Percentiles rank a stretch among this genome's conserved stretches.
Evolutionary conservation across 2,113 vertebrate genomes (phyloP).

Genomic region (Poeciliopsis prolifica): DNA sequence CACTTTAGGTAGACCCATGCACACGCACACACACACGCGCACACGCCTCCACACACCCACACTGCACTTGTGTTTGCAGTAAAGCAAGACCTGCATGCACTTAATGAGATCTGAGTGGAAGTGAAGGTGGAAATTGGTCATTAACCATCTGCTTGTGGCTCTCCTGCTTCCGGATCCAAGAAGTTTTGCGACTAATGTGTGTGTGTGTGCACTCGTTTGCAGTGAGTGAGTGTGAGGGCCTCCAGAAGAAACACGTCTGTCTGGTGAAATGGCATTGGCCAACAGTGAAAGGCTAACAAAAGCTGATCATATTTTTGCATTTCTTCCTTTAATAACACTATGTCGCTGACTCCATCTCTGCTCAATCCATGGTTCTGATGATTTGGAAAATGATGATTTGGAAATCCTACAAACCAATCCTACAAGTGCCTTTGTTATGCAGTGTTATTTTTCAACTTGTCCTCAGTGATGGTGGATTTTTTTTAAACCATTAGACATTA

Average conservation of each 20-base stretch:
- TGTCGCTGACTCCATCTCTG: no score
- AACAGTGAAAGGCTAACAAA: not conserved
- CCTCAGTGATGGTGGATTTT: no score
- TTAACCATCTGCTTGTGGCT: conserved; percentile 27
- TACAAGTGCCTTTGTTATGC: no score
- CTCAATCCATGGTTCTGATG: no score
- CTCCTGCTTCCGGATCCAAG: conserved; percentile 16
- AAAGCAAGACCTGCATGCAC: conserved; percentile 31
- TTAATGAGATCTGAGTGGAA: conserved; percentile 43
- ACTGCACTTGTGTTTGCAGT: not conserved
- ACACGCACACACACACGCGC: not conserved
- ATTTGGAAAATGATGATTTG: no score
- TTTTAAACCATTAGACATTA: no score
- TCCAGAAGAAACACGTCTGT: conserved; percentile 8
- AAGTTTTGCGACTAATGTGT: conserved; percentile 10
- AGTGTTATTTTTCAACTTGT: no score
- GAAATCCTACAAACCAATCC: no score
- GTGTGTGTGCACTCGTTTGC: not conserved
- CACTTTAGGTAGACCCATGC: conserved; percentile 1
- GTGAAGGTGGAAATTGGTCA: conserved; percentile 40
- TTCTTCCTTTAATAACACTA: no score
- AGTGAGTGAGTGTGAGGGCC: not conserved
- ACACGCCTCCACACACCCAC: not conserved
- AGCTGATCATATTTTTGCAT: not conserved
- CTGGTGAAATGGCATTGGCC: conserved; percentile 12